Percentiles rank a stretch among this genome's conserved stretches.
Conservation (phyloP, 2,797 vertebrate species). For the Pyrocephalus nanus region DNA sequence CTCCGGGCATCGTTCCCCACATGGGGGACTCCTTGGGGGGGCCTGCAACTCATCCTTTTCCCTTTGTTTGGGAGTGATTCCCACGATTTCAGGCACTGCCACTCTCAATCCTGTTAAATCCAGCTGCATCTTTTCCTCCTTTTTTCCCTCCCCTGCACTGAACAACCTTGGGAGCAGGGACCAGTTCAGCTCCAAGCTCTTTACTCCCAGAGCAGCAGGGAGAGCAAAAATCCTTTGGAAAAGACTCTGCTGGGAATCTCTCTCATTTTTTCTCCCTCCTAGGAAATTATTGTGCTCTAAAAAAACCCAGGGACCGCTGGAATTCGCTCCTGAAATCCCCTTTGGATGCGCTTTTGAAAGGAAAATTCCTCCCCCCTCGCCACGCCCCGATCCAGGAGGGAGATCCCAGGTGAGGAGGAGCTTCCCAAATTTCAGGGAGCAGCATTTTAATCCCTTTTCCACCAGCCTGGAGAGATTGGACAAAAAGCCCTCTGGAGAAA, state of each 20-base stretch:
- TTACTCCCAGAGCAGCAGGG: neutral
- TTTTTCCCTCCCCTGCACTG: neutral
- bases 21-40: neutral
- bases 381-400: too few relatives aligned
- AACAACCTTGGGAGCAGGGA: neutral
- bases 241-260: neutral
- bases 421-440: neutral
- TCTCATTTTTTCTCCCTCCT: too few relatives aligned
- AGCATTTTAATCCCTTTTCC: rapidly evolving
- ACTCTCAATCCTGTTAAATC: neutral
- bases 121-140: neutral
- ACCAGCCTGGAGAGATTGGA: rapidly evolving
- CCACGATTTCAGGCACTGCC: neutral
- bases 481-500: neutral
- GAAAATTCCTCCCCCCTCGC: neutral
- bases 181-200: neutral
- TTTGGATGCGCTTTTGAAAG: neutral
- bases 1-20: neutral
- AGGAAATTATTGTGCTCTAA: neutral
- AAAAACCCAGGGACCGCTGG: neutral
- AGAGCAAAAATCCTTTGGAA: neutral
- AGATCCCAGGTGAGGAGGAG: neutral
- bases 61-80: neutral
- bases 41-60: neutral
- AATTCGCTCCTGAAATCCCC: neutral